Percentiles rank a stretch among this genome's conserved stretches.
Conservation (phyloP, 2,888 invertebrate genomes). For the Andrena chrysosceles region DNA sequence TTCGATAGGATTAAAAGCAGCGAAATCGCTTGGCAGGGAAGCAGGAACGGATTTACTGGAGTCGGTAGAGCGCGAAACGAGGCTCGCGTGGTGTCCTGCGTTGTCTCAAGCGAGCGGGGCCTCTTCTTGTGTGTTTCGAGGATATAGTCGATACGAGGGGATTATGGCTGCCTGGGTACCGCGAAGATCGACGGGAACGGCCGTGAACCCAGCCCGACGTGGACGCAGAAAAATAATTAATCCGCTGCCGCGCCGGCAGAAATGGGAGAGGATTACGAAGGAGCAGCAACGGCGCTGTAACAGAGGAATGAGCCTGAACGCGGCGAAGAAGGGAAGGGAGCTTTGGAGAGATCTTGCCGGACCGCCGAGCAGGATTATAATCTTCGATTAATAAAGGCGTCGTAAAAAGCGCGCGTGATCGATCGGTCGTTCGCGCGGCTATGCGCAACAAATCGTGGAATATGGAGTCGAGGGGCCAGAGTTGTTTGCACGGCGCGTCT, state of each 20-base stretch:
- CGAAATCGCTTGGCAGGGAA: conserved; percentile 6
- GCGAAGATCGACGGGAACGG: conserved; percentile 50
- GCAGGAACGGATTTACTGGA: conserved; percentile 15
- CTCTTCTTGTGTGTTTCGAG: conserved; percentile 11
- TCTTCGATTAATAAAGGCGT: conserved; percentile 70
- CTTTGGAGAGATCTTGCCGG: conserved; percentile 56
- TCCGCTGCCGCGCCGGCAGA: conserved; percentile 51
- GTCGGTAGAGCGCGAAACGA: conserved; percentile 25
- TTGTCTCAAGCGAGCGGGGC: background rate
- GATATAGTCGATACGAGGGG: conserved; percentile 16
- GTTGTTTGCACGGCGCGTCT: conserved; percentile 8
- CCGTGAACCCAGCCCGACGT: conserved; percentile 41
- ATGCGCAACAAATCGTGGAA: conserved; percentile 24
- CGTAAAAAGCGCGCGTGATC: conserved; percentile 60
- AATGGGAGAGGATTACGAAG: conserved; percentile 56
- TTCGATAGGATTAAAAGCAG: conserved; percentile 51
- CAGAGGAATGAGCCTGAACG: background rate
- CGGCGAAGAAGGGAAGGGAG: background rate
- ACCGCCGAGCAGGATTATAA: conserved; percentile 66
- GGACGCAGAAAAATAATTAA: conserved; percentile 72
- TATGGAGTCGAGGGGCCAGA: background rate
- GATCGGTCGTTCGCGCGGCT: conserved; percentile 53
- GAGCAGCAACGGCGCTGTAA: background rate
- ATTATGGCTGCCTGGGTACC: conserved; percentile 47
- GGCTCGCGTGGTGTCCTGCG: conserved; percentile 24